A percentile compares a stretch with the other conserved stretches of the same genome.
Conservation (phyloP, 1,140 invertebrate genomes). For the Diprion similis region DNA sequence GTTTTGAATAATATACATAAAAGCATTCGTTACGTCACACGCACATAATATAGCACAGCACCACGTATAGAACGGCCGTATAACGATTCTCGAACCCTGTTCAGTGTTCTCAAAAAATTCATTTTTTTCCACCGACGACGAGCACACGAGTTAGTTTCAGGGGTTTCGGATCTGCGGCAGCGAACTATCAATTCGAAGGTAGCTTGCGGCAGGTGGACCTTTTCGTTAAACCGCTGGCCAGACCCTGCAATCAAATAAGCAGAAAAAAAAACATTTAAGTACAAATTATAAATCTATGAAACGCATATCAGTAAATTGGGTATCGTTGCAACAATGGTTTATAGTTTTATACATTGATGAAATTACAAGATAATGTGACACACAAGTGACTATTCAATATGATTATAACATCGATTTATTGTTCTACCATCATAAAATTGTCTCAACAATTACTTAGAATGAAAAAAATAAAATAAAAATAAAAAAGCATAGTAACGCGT, state of each 20-base stretch:
- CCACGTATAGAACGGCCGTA: slow-evolving; percentile 1
- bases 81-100: background rate
- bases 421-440: too few species aligned
- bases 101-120: background rate
- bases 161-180: background rate
- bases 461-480: too few species aligned
- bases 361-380: background rate
- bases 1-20: background rate
- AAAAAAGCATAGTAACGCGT: too few species aligned
- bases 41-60: background rate
- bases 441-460: too few species aligned
- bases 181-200: background rate
- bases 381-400: background rate
- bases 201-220: slow-evolving; percentile 18
- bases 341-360: too few species aligned
- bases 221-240: slow-evolving; percentile 69
- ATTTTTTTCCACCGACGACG: background rate
- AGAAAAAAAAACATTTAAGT: slow-evolving; percentile 23
- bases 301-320: too few species aligned
- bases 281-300: slow-evolving; percentile 9
- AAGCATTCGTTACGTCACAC: background rate
- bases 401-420: too few species aligned
- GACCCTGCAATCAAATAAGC: slow-evolving; percentile 63
- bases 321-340: too few species aligned
- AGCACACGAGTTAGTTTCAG: background rate